Evolutionary conservation across 2,888 invertebrate species (phyloP), one percentile per base, ranked within the genome.

Genomic region (Netelia inedita): DNA sequence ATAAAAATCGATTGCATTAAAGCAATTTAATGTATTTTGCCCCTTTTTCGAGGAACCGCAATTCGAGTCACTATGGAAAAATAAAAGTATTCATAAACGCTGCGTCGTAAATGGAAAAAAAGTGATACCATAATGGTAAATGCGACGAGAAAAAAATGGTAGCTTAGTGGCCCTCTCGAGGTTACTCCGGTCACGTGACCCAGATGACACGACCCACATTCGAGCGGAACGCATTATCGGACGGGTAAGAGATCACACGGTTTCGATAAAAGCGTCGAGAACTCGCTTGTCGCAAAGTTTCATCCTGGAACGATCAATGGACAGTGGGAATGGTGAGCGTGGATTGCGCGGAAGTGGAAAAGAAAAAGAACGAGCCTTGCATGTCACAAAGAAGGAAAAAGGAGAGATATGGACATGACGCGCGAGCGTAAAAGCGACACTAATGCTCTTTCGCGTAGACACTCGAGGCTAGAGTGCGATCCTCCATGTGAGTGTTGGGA

Each of bases 381-480:
- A 50, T 73, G 43, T 43, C 35, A 66, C 21, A 65, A 85, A 85
- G 79, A 71, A 85, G 79, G 81, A 80, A 55, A 19, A 71, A 66
- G 78, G 85, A 82, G 74, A 82, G 86, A 89, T 88, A 87, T 86
- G 89, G 88, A 89, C 89, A 92, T 91, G 91, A 91, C 91, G 91
- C 89, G 86, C 82, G 82, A 78, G 68, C 59, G 90, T 90, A 89
- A 91, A 92, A 92, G 90, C 90, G 90, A 90, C 91, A 88, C 93
- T 93, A 93, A 93, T 93, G 92, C 91, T 88, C 91, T 91, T 91
- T 92, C 91, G 89, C 91, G 92, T 93, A 92, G 93, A 91, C 92
- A 92, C 93, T 92, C 91, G 90, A 91, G 91, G 90, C 28, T 91
- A 92, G 92, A 93, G 93, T 92, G 91, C 91, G 90, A 41, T 14